Evolutionary conservation across 2,888 invertebrate species (phyloP).

Genomic region (Phymatocera aterrima): DNA sequence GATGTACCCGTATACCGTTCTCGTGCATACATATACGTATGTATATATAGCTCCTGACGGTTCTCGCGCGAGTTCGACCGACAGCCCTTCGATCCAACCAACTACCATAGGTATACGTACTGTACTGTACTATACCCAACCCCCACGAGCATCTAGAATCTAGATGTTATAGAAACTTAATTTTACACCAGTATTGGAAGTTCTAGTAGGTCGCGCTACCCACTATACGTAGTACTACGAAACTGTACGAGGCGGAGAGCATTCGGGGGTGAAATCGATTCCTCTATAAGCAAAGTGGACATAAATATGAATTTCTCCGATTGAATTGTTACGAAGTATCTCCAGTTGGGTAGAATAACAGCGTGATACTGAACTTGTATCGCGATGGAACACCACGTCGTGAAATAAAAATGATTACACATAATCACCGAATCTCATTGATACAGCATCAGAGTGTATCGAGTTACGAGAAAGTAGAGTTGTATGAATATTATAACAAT

Average conservation of each 20-base stretch:
- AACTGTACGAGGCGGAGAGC: background rate
- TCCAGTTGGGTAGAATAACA: background rate
- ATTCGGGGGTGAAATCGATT: conserved; percentile 27
- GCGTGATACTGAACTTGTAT: no score
- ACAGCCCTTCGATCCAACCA: no score
- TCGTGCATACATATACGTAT: background rate
- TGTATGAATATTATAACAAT: no score
- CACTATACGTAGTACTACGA: background rate
- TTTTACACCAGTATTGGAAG: conserved; percentile 12
- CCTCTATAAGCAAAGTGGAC: background rate
- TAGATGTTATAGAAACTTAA: conserved; percentile 23
- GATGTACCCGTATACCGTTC: background rate
- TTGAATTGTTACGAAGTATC: background rate
- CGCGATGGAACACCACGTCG: no score
- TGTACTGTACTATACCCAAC: no score
- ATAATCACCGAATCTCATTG: no score
- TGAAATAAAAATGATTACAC: no score
- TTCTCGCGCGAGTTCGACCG: background rate
- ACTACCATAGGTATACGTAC: background rate
- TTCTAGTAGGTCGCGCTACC: background rate
- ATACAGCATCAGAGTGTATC: no score
- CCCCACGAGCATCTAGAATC: no score
- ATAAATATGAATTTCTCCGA: conserved; percentile 24
- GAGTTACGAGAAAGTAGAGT: no score
- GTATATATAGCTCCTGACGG: no score